These are phyloP conservation scores for Phaethon lepturus DNA, from an alignment of 2,113 vertebrate genomes.

Conservation along the genomic window DNA sequence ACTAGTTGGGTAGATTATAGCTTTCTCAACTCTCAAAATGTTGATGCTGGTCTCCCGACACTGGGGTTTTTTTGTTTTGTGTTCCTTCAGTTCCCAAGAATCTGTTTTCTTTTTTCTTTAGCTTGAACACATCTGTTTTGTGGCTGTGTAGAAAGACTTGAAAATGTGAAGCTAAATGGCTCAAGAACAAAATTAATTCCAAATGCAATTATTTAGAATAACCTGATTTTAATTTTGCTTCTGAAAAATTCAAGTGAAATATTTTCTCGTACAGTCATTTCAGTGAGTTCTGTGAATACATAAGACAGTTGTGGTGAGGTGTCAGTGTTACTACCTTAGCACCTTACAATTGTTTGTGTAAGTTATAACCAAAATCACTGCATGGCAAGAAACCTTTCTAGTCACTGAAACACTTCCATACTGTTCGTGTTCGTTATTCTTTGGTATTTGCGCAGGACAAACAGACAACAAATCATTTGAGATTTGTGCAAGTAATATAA, in stretches of 20 bases:
- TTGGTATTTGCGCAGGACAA: background rate
- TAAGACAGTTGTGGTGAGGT: background rate
- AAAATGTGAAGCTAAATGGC: background rate
- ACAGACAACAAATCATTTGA: background rate
- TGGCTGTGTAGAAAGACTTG: background rate
- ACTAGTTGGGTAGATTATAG: background rate
- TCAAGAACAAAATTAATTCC: background rate
- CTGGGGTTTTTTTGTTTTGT: background rate
- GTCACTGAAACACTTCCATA: background rate
- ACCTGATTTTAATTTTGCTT: background rate
- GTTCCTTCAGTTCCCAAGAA: background rate
- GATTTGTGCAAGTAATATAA: background rate
- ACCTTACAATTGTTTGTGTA: rapidly evolving
- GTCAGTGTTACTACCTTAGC: background rate
- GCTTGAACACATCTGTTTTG: slow-evolving; percentile 23
- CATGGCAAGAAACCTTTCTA: background rate
- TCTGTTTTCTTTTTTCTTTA: background rate
- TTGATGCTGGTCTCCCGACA: background rate
- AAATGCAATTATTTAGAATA: background rate
- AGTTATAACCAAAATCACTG: background rate
- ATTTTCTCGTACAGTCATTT: background rate
- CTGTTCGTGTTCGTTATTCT: background rate
- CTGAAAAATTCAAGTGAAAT: background rate
- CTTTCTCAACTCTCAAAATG: background rate
- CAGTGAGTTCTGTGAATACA: background rate